These are phyloP conservation scores for Apoderus coryli DNA, from an alignment of 2,888 invertebrate species.

Conservation along the genomic window DNA sequence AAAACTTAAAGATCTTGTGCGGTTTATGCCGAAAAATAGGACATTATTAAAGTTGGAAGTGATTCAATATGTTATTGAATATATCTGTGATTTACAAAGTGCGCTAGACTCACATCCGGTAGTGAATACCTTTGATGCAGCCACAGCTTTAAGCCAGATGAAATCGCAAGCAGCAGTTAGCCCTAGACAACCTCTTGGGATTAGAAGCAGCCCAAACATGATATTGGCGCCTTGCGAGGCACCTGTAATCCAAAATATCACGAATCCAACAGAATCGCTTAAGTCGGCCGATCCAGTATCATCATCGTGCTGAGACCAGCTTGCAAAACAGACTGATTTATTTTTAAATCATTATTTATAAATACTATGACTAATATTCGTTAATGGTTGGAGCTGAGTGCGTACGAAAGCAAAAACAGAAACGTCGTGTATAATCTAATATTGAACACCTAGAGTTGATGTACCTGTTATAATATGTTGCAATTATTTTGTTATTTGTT, in stretches of 20 bases:
- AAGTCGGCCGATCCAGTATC: no score
- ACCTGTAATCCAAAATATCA: constrained; percentile 28
- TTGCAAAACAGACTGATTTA: no score
- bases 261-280: no score
- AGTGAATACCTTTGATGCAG: constrained; percentile 55
- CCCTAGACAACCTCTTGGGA: constrained; percentile 60
- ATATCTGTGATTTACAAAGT: constrained; percentile 87
- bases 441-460: no score
- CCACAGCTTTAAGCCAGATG: constrained; percentile 43
- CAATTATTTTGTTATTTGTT: no score
- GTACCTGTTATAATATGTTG: no score
- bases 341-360: no score
- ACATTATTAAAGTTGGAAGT: constrained; percentile 87
- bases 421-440: no score
- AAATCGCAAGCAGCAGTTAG: constrained; percentile 34
- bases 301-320: no score
- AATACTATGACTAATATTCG: no score
- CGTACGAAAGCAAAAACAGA: no score
- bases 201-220: constrained; percentile 60
- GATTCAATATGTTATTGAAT: constrained; percentile 91
- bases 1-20: constrained; percentile 84
- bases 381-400: no score
- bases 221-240: constrained; percentile 44
- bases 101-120: constrained; percentile 76
- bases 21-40: constrained; percentile 86